phyloP scores from a whole-genome alignment of 2,888 invertebrate genomes.

The Acronicta aceris region DNA sequence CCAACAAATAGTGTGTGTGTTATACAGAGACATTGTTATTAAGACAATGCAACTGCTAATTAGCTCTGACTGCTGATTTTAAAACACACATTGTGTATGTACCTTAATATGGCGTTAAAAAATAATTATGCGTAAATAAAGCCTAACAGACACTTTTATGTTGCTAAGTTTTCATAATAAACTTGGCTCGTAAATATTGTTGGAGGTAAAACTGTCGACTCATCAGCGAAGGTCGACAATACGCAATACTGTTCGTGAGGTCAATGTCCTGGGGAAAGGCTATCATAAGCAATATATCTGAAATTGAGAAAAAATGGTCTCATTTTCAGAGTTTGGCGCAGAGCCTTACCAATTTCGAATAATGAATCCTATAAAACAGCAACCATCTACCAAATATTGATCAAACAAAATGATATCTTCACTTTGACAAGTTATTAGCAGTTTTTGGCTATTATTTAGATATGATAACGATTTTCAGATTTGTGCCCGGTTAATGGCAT shows the following conservation, averaged over 20 bases:
- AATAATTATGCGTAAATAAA: background rate
- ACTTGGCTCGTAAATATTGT: conserved; percentile 11
- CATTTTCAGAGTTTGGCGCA: no score
- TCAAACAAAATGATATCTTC: no score
- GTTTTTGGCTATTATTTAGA: no score
- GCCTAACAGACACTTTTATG: background rate
- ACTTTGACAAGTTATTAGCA: no score
- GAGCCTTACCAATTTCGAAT: no score
- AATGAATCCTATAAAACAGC: no score
- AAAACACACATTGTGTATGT: background rate
- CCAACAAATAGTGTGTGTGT: background rate
- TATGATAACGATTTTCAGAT: no score
- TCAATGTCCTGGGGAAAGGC: conserved; percentile 5
- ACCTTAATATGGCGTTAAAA: conserved; percentile 1
- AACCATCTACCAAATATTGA: no score
- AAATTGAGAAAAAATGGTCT: no score
- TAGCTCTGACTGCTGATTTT: background rate
- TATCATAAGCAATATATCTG: background rate
- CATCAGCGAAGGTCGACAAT: conserved; percentile 15
- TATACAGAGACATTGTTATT: background rate
- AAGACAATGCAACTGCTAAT: conserved; percentile 1
- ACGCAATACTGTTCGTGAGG: conserved; percentile 16
- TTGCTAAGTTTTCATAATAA: conserved; percentile 18
- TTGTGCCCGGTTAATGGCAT: no score
- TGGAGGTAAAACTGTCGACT: conserved; percentile 3